Conservation (phyloP, 1,140 invertebrate genomes). For the Eupristina koningsbergeri region DNA sequence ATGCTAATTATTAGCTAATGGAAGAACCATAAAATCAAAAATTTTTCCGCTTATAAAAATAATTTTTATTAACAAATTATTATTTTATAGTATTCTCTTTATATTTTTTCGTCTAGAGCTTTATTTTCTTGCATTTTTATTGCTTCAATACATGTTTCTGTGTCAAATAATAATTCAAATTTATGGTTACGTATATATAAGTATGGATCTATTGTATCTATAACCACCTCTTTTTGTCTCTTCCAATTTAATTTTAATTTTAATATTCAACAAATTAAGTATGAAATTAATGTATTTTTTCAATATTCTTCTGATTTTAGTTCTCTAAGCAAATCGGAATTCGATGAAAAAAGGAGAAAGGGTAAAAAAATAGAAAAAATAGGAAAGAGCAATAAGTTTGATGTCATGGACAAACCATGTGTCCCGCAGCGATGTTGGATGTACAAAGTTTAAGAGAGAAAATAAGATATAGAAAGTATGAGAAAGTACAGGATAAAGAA, state of each 20-base stretch:
- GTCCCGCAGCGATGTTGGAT: conserved; percentile 50
- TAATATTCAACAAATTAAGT: too few relatives aligned
- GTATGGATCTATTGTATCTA: too few relatives aligned
- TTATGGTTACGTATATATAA: too few relatives aligned
- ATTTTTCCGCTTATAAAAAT: conserved; percentile 18
- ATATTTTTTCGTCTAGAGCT: too few relatives aligned
- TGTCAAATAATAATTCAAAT: too few relatives aligned
- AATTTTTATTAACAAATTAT: conserved; percentile 43
- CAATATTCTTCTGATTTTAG: conserved; percentile 1
- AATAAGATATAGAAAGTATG: background rate
- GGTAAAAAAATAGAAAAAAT: background rate
- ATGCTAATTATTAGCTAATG: too few relatives aligned
- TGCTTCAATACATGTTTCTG: too few relatives aligned
- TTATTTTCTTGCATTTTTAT: too few relatives aligned
- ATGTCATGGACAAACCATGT: conserved; percentile 51
- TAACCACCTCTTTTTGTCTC: too few relatives aligned
- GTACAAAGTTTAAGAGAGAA: conserved; percentile 15
- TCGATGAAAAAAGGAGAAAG: background rate
- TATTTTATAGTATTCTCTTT: background rate
- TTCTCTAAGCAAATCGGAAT: conserved; percentile 42
- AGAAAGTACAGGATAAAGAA: conserved; percentile 9
- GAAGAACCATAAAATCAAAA: too few relatives aligned
- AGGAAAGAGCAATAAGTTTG: conserved; percentile 50
- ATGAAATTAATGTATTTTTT: background rate
- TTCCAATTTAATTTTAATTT: too few relatives aligned